Conservation (phyloP, 2,888 invertebrate species). For the Rapana venosa region DNA sequence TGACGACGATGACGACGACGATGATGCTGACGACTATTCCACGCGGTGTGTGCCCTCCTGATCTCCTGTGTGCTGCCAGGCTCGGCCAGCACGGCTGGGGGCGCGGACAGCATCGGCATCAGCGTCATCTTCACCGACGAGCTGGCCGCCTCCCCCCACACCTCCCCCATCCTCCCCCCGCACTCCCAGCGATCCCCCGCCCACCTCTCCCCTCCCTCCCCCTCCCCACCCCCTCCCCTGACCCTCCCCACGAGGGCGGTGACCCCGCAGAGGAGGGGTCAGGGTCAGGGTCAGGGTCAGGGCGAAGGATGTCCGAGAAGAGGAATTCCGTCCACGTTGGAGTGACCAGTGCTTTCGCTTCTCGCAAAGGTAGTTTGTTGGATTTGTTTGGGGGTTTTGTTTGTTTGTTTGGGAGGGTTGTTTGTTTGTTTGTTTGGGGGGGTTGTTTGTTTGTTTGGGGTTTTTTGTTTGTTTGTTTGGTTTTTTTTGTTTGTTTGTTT, state of each 20-base stretch:
- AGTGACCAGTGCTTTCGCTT: not conserved
- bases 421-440: too few relatives aligned
- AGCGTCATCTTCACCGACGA: constrained; percentile 65
- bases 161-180: not conserved
- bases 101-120: constrained; percentile 53
- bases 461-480: too few relatives aligned
- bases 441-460: not conserved
- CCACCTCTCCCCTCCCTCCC: not conserved
- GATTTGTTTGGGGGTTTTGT: too few relatives aligned
- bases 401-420: not conserved
- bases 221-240: not conserved
- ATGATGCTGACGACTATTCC: not conserved
- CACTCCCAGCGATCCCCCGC: not conserved
- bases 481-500: too few relatives aligned
- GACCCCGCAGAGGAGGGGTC: not conserved
- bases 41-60: not conserved
- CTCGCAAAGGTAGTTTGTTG: not conserved
- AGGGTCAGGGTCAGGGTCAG: not conserved
- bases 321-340: constrained; percentile 16
- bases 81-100: constrained; percentile 54
- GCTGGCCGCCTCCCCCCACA: constrained; percentile 23
- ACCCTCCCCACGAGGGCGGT: not conserved
- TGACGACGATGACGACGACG: constrained; percentile 34
- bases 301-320: not conserved
- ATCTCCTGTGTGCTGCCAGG: not conserved